Conservation (phyloP, 2,113 vertebrate genomes). For the Uropsilus gracilis region DNA sequence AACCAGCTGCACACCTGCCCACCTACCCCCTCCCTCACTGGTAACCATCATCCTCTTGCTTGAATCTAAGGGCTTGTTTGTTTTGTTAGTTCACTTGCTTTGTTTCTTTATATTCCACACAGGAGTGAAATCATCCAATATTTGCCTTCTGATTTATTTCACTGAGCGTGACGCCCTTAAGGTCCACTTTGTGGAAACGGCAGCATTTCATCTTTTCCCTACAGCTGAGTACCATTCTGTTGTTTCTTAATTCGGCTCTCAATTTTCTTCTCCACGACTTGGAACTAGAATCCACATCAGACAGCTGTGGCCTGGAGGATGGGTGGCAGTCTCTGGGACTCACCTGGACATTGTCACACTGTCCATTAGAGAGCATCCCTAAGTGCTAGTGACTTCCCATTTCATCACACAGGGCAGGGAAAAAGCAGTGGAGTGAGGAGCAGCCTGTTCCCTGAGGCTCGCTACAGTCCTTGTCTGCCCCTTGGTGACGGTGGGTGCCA, state of each 20-base stretch:
- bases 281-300: neutral
- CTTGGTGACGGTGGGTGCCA: neutral
- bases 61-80: neutral
- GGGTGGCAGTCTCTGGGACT: neutral
- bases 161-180: neutral
- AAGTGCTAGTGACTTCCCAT: neutral
- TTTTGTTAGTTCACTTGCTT: neutral
- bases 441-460: fast-evolving
- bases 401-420: neutral
- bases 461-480: fast-evolving
- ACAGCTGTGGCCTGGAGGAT: neutral
- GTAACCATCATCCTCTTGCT: neutral
- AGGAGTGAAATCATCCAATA: neutral
- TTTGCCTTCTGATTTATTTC: neutral
- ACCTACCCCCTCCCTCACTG: neutral
- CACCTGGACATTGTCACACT: neutral
- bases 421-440: neutral
- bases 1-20: neutral
- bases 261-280: neutral
- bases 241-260: no score
- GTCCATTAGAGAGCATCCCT: neutral
- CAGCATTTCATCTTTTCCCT: neutral
- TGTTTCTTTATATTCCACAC: neutral
- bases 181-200: neutral
- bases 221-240: neutral